Evolutionary conservation across 2,113 vertebrate species (phyloP).

Genomic region (Myrmecobius fasciatus): DNA sequence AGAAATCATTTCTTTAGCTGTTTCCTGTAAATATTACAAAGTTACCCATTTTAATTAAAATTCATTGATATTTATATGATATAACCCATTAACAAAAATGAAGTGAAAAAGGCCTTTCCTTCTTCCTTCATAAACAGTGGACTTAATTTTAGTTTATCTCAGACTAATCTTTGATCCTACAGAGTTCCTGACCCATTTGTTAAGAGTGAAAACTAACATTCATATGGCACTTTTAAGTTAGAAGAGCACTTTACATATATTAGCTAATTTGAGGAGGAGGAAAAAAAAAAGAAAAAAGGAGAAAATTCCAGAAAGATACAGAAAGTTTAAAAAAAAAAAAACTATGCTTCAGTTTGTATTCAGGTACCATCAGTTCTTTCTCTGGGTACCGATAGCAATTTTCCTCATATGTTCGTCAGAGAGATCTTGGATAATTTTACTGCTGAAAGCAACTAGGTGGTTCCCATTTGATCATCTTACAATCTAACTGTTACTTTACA

Average conservation of each 20-base stretch:
- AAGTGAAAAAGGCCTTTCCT: background rate
- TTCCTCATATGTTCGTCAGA: no score
- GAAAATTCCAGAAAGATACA: no score
- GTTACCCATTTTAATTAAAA: background rate
- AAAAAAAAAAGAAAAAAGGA: background rate
- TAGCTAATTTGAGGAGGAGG: background rate
- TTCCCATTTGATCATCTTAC: no score
- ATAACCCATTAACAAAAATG: background rate
- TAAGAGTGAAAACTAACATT: background rate
- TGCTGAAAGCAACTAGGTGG: no score
- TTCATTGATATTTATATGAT: background rate
- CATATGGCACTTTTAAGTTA: background rate
- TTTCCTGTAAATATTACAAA: background rate
- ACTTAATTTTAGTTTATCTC: background rate
- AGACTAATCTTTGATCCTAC: background rate
- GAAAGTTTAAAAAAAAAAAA: no score
- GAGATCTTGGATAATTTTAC: no score
- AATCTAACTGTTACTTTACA: no score
- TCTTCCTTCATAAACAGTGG: background rate
- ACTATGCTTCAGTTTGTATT: no score
- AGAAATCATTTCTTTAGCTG: background rate
- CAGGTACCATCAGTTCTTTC: no score
- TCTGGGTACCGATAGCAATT: no score
- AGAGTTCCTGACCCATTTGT: background rate
- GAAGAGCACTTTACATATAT: background rate